These are phyloP conservation scores for Nycticryphes semicollaris DNA, from an alignment of 2,113 vertebrate genomes.

Conservation along the genomic window DNA sequence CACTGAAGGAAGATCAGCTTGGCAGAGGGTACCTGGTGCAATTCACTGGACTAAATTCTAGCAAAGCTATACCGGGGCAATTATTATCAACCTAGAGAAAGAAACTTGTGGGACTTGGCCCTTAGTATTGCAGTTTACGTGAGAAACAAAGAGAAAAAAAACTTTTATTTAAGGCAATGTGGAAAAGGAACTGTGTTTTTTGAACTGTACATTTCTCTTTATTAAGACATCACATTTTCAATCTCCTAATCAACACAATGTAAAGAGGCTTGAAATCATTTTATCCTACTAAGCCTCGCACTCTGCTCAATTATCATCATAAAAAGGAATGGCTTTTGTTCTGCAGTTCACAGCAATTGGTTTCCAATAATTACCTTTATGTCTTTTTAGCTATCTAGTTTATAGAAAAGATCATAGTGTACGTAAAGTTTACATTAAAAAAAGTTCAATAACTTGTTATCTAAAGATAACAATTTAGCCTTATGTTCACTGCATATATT, in stretches of 20 bases:
- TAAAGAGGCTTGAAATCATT: slow-evolving; percentile 71
- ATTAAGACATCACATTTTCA: slow-evolving; percentile 70
- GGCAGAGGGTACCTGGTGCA: background rate
- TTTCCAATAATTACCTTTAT: slow-evolving; percentile 65
- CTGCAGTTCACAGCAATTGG: slow-evolving; percentile 52
- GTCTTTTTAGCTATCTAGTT: slow-evolving; percentile 35
- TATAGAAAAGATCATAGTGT: slow-evolving; percentile 51
- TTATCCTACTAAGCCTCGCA: slow-evolving; percentile 58
- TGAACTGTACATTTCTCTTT: slow-evolving; percentile 24
- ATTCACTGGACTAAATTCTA: background rate
- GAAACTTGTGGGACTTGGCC: background rate
- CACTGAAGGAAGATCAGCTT: background rate
- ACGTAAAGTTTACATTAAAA: slow-evolving; percentile 54
- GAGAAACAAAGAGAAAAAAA: background rate
- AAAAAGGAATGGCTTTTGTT: slow-evolving; percentile 71
- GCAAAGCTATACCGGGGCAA: background rate
- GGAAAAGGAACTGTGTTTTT: background rate
- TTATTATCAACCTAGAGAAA: background rate
- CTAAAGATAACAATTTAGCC: slow-evolving; percentile 54
- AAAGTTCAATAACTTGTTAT: slow-evolving; percentile 61
- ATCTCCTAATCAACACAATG: slow-evolving; percentile 58
- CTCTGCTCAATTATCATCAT: slow-evolving; percentile 67
- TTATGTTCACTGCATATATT: slow-evolving; percentile 45
- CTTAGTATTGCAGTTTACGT: background rate
- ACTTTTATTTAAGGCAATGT: background rate